Evolutionary conservation across 2,888 invertebrate genomes (phyloP), one percentile per base, ranked within the genome.

Genomic region (Schizaphis graminum): DNA sequence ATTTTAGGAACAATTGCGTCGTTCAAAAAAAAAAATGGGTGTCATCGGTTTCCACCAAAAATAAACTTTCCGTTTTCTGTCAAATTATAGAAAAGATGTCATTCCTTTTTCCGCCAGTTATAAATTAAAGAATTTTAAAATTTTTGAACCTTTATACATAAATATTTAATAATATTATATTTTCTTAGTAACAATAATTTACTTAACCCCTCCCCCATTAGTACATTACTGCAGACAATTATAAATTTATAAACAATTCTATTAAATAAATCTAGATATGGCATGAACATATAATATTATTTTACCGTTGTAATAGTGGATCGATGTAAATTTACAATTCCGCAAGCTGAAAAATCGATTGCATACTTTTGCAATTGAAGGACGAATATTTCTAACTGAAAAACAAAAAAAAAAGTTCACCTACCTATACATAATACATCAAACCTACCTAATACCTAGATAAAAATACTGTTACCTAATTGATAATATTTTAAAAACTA

Each of bases 361-460:
- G 95, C 89, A n/a, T 95, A 94, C 67, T 95, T 95, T 28, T 95
- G 89, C 47, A 95, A 93, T 87, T 95, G 95, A 49, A 95, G 89
- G 0, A 95, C 94, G 57, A 95, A 95, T 87, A 95, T 95, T 94
- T 95, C 95, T 57, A 95, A 57, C 95, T 95, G 94, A 11, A 95
- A 95, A 89, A 49, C 57, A 85, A 0, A 35, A 77, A 77, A 77
- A 5, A 21, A 77, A 35, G 7, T 35, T 21, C 24, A 77, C 0
- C 1, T 35, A 77, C 0, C 1, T 77, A 77, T 35, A 77, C 35
- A 77, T 21, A 77, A 77, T 35, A 77, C 21, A 77, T 35, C 21
- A 77, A 35, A 77, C 21, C 21, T 67, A 16, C 0, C 28, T 61
- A 61, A 61, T 67, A 67, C 13, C n/a, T 67, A 5, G n/a, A 16